Percentiles rank a stretch among this genome's conserved stretches.
Evolutionary conservation across 1,140 invertebrate genomes (phyloP).

Genomic region (Globodera ellingtonae): DNA sequence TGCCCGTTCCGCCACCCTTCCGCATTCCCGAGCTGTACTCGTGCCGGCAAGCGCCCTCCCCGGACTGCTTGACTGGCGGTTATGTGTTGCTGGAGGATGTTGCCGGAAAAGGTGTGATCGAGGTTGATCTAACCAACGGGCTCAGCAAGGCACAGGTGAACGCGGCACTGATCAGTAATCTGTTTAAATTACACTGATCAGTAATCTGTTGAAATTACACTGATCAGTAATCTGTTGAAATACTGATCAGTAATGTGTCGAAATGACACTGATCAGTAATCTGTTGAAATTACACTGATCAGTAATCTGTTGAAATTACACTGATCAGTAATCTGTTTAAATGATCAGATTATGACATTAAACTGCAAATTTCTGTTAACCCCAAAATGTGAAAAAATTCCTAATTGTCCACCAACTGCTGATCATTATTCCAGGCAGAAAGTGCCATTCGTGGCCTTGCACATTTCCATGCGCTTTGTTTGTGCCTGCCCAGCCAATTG

Average conservation of each 20-base stretch:
- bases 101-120: background rate
- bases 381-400: too few species aligned
- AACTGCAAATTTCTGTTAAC: background rate
- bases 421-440: conserved; percentile 1
- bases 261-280: background rate
- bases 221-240: too few species aligned
- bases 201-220: too few species aligned
- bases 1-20: conserved; percentile 14
- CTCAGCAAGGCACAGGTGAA: conserved; percentile 24
- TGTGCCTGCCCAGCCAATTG: conserved; percentile 16
- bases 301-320: too few species aligned
- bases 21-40: conserved; percentile 20
- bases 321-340: too few species aligned
- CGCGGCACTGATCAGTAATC: background rate
- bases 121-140: conserved; percentile 16
- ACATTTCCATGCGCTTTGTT: conserved; percentile 20
- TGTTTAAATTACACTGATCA: too few species aligned
- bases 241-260: background rate
- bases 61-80: background rate
- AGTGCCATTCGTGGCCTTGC: conserved; percentile 16
- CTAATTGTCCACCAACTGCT: background rate
- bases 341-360: background rate
- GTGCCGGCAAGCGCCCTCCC: background rate
- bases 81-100: conserved; percentile 1
- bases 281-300: background rate